Evolutionary conservation across 2,888 invertebrate genomes (phyloP), one percentile per base, ranked within the genome.

Genomic region (Steinernema hermaphroditum): DNA sequence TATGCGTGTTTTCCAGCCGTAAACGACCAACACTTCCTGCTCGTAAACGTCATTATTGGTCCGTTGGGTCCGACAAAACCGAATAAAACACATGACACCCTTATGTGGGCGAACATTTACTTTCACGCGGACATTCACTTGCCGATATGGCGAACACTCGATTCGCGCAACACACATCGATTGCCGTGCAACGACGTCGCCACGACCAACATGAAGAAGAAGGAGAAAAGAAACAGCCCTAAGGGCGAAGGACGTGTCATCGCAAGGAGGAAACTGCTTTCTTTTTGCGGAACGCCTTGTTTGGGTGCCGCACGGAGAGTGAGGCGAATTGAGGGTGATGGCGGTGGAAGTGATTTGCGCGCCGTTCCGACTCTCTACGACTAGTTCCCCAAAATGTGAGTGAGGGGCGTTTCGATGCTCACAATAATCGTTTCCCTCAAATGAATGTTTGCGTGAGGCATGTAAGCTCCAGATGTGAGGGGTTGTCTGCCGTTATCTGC

Each of bases 221-320:
- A 54, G 19, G 27, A 9, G 54, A 54, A 54, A 54, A 22, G 54
- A 54, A 54, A 54, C 54, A 54, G 54, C 54, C 54, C 54, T 54
- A 14, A 54, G 54, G 54, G 27, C 22, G 27, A 54, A 27, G 54
- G 27, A 54, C 54, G 54, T 54, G 54, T 54, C 54, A 27, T 54
- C 54, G 54, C 54, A 27, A 27, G 12, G 54, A 54, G 16, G 54
- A 54, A 54, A 27, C 54, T 22, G 54, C 54, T 22, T 54, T 54
- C 54, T 27, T 54, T 54, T 54, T 54, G 6, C 27, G n/a, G 19
- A 27, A 54, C 19, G 54, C 37, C 27, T 22, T 54, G 54, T 54
- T 22, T 24, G 54, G 9, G 54, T 54, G 54, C 54, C 54, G 27
- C 16, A 4, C 9, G 41, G 14, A 14, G 41, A 41, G 14, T 8